These are phyloP conservation scores for Torymus aiolomorphi DNA, from an alignment of 2,888 invertebrate genomes.

Conservation along the genomic window DNA sequence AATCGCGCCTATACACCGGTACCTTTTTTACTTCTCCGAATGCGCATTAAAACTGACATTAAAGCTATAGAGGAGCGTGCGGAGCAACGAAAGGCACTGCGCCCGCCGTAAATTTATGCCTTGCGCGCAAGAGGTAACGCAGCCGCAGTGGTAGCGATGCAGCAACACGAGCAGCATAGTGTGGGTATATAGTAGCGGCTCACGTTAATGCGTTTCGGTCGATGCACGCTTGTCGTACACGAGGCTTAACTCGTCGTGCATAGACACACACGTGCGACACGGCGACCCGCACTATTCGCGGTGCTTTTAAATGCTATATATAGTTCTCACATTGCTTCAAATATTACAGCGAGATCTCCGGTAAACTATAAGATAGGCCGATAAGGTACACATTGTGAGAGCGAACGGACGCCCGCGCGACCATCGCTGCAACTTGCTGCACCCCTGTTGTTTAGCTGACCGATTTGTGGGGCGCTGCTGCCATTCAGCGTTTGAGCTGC, in stretches of 20 bases:
- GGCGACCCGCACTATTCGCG: constrained; percentile 63
- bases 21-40: background rate
- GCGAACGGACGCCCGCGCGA: no score
- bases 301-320: constrained; percentile 52
- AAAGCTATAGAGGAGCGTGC: background rate
- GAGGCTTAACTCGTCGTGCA: constrained; percentile 45
- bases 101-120: constrained; percentile 3
- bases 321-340: constrained; percentile 61
- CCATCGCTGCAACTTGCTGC: no score
- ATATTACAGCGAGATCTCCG: constrained; percentile 56
- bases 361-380: constrained; percentile 33
- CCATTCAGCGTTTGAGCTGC: no score
- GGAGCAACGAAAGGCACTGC: background rate
- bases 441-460: no score
- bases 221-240: constrained; percentile 44
- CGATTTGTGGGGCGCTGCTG: no score
- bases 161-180: constrained; percentile 7
- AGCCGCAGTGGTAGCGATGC: background rate
- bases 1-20: background rate
- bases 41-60: constrained; percentile 8
- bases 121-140: background rate
- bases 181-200: background rate
- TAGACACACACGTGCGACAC: constrained; percentile 58
- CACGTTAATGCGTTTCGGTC: constrained; percentile 34
- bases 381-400: constrained; percentile 56